A percentile compares a stretch with the other conserved stretches of the same genome.
Evolutionary conservation across 2,113 vertebrate species (phyloP).

Genomic region (Megalops atlanticus): DNA sequence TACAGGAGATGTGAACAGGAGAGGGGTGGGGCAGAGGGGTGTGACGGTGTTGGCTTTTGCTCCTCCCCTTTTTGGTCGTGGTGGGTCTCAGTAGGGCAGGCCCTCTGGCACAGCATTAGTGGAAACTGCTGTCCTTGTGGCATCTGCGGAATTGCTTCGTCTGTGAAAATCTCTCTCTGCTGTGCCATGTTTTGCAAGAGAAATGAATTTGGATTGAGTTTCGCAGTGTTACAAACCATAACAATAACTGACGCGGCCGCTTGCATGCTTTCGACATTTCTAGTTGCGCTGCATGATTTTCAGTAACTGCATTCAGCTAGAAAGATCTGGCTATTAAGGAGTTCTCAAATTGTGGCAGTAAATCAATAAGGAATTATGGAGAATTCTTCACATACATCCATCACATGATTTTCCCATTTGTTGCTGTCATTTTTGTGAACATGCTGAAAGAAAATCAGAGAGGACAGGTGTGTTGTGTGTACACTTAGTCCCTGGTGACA

Average conservation of each 20-base stretch:
- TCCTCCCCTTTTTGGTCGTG: too few relatives aligned
- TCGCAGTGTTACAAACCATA: background rate
- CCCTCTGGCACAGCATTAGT: background rate
- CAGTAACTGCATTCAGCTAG: too few relatives aligned
- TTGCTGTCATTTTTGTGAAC: background rate
- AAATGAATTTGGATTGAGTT: background rate
- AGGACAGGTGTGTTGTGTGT: background rate
- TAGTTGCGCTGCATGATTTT: too few relatives aligned
- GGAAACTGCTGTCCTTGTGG: background rate
- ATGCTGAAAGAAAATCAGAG: background rate
- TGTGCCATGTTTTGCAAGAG: background rate
- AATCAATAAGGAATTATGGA: too few relatives aligned
- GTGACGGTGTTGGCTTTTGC: too few relatives aligned
- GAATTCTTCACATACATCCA: too few relatives aligned
- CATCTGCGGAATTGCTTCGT: background rate
- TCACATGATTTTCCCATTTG: background rate
- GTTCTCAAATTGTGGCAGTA: too few relatives aligned
- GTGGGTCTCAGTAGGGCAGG: background rate
- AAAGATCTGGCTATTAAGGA: too few relatives aligned
- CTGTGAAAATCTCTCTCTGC: background rate
- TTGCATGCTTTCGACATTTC: background rate
- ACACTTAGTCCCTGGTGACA: background rate
- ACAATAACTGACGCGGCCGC: background rate
- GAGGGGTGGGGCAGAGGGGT: background rate
- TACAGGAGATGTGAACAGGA: background rate